Evolutionary conservation across 2,888 invertebrate genomes (phyloP).

Genomic region (Drosophila nr. fundita): DNA sequence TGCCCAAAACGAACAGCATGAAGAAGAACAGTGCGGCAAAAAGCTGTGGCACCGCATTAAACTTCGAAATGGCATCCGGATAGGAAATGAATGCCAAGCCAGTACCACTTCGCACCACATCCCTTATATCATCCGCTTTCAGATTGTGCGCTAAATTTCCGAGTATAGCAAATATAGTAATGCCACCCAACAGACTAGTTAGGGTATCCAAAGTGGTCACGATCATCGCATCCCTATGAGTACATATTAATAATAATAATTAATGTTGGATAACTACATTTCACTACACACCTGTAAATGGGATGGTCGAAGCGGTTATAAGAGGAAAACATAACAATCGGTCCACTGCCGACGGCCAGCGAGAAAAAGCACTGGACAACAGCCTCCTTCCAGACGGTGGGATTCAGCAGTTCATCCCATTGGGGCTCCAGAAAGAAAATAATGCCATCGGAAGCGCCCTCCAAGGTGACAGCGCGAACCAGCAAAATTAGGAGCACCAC

Average conservation of each 20-base stretch:
- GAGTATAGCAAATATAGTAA: slow-evolving; percentile 92
- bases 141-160: slow-evolving; percentile 91
- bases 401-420: slow-evolving; percentile 90
- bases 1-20: slow-evolving; percentile 92
- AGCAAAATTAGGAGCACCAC: slow-evolving; percentile 91
- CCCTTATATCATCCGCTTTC: slow-evolving; percentile 86
- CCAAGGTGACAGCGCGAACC: slow-evolving; percentile 88
- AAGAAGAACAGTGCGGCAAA: slow-evolving; percentile 92
- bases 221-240: slow-evolving; percentile 90
- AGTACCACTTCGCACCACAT: slow-evolving; percentile 90
- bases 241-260: not conserved
- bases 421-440: slow-evolving; percentile 92
- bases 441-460: slow-evolving; percentile 91
- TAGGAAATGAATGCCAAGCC: slow-evolving; percentile 93
- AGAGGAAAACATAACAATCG: slow-evolving; percentile 92
- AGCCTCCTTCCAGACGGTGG: slow-evolving; percentile 91
- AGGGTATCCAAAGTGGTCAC: slow-evolving; percentile 92
- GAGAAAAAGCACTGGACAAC: slow-evolving; percentile 93
- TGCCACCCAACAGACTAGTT: slow-evolving; percentile 92
- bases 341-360: slow-evolving; percentile 90
- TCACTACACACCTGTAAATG: slow-evolving; percentile 87
- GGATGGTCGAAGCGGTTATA: slow-evolving; percentile 90
- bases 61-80: slow-evolving; percentile 92
- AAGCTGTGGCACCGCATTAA: slow-evolving; percentile 89
- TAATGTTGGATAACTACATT: not conserved